A percentile compares a stretch with the other conserved stretches of the same genome.
phyloP scores from a whole-genome alignment of 2,113 vertebrate genomes.

The Prietella phreatophila region DNA sequence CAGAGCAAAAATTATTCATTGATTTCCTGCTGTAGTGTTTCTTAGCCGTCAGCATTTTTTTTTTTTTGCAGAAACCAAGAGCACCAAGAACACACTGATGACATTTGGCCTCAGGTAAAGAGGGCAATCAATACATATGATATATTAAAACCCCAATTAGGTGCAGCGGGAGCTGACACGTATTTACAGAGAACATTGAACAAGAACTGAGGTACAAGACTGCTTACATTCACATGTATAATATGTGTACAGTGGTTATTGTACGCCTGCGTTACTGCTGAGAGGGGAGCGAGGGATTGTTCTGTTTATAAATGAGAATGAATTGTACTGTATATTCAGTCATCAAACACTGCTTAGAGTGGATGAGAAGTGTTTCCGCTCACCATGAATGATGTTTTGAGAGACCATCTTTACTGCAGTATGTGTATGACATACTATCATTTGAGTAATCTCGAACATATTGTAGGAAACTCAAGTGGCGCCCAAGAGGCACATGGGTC shows the following conservation, averaged over 20 bases:
- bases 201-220: slow-evolving; percentile 5
- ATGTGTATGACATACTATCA: not conserved
- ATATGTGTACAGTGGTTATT: not conserved
- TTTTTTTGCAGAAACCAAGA: slow-evolving; percentile 24
- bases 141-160: slow-evolving; percentile 36
- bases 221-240: not conserved
- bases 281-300: not conserved
- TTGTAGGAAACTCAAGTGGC: no score
- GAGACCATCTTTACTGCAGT: not conserved
- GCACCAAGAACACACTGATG: slow-evolving; percentile 22
- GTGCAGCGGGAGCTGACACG: not conserved
- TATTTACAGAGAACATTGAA: not conserved
- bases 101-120: slow-evolving; percentile 34
- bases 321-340: not conserved
- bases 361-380: not conserved
- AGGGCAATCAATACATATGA: slow-evolving; percentile 17
- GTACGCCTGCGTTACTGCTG: not conserved
- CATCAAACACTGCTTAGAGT: not conserved
- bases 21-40: slow-evolving; percentile 17
- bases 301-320: not conserved
- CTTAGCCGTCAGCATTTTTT: slow-evolving; percentile 27
- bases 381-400: not conserved
- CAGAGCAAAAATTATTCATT: slow-evolving; percentile 25
- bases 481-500: not conserved
- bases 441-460: not conserved